A percentile compares a stretch with the other conserved stretches of the same genome.
phyloP scores from a whole-genome alignment of 2,888 invertebrate species.

The Gasteruption jaculator region DNA sequence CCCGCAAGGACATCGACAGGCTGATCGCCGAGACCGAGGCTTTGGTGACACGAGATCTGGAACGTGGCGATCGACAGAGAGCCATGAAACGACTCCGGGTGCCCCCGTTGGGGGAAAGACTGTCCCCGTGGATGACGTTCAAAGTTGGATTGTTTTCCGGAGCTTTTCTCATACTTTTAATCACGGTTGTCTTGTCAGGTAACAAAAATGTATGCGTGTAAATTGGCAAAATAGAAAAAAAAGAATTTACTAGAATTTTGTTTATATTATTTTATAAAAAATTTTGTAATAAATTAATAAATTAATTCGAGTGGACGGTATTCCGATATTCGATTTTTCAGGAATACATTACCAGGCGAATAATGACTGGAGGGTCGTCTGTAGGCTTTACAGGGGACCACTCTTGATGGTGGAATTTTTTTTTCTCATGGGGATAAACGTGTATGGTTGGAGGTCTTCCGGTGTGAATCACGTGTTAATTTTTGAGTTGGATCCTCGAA shows the following conservation, averaged over 20 bases:
- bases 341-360: constrained; percentile 24
- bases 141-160: constrained; percentile 82
- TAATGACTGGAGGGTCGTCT: constrained; percentile 62
- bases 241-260: too few species aligned
- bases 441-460: constrained; percentile 94
- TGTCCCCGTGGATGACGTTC: constrained; percentile 78
- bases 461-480: constrained; percentile 98
- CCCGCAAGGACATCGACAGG: constrained; percentile 80
- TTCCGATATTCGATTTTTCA: constrained; percentile 15
- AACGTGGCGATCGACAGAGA: constrained; percentile 75
- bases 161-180: constrained; percentile 70
- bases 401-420: constrained; percentile 88
- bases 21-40: constrained; percentile 77
- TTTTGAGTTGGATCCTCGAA: constrained; percentile 93
- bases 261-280: background rate
- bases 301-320: too few species aligned
- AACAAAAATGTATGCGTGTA: constrained; percentile 28
- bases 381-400: constrained; percentile 89
- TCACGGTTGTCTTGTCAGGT: constrained; percentile 70
- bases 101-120: constrained; percentile 80
- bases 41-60: constrained; percentile 64
- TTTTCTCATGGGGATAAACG: constrained; percentile 92
- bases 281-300: background rate
- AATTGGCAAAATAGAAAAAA: background rate
- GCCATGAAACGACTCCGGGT: constrained; percentile 86